Evolutionary conservation across 23 tunicate genomes (phyloP), one percentile per base, ranked within the genome.

Genomic region (Trididemnum clinides): DNA sequence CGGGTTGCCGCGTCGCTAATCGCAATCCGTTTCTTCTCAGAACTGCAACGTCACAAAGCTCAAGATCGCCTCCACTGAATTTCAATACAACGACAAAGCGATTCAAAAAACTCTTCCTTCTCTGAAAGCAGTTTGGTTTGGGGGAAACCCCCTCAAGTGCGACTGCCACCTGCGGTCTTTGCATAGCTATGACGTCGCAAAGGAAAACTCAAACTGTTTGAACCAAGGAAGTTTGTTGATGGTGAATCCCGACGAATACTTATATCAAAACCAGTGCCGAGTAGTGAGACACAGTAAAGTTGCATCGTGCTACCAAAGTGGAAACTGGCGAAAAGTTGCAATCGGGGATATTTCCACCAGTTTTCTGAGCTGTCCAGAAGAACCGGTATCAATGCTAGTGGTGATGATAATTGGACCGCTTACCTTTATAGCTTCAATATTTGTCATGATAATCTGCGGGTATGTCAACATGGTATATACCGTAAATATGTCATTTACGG

Each of bases 391-490:
- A 21, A 62, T 91, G 51, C 50, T 91, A 7, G 72, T 86, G 19
- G 87, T 78, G 31, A 23, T 85, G 58, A 28, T 86, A 15, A 91
- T 91, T 18, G 96, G 96, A 34, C 96, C 96, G 4, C 51, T 82
- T 0, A 80, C 89, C n/a, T 91, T 91, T 72, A 90, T 80, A 31
- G 84, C 37, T 30, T 58, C 96, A 19, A 74, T 91, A 72, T 57
- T 64, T 15, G 58, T 91, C 38, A 64, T 82, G 30, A 57, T 82
- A n/a, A 28, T 86, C 6, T 91, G 96, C 77, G 96, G 96, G 96
- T 91, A 74, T 81, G 90, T 82, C 1, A n/a, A n/a, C n/a, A n/a
- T n/a, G n/a, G n/a, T n/a, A n/a, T n/a, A n/a, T n/a, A n/a, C n/a
- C n/a, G n/a, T n/a, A n/a, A n/a, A n/a, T n/a, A n/a, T n/a, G n/a